phyloP scores from a whole-genome alignment of 92 coral and sea anemone species.

The Desmophyllum pertusum region DNA sequence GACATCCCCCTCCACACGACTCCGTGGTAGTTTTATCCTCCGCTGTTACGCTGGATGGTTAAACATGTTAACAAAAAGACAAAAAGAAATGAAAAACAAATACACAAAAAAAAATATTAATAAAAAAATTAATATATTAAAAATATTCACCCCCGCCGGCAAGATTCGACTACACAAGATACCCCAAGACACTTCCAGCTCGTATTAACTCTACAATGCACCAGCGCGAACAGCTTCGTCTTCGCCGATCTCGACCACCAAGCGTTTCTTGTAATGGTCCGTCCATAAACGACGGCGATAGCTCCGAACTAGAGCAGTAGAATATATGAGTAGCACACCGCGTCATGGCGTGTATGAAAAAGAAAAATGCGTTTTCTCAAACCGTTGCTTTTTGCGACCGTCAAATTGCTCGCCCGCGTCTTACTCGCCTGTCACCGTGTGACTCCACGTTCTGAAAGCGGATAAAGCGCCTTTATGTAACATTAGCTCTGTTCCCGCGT shows the following conservation, averaged over 20 bases:
- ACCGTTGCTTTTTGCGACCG: neutral
- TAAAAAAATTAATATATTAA: too few relatives aligned
- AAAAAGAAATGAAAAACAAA: too few relatives aligned
- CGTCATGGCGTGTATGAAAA: neutral
- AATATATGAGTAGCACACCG: neutral
- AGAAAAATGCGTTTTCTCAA: neutral
- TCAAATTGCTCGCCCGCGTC: too few relatives aligned
- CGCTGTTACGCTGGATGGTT: conserved; percentile 57
- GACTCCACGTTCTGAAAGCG: too few relatives aligned
- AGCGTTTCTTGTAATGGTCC: conserved; percentile 22
- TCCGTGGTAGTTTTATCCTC: conserved; percentile 2
- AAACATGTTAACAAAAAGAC: too few relatives aligned
- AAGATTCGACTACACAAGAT: conserved; percentile 57
- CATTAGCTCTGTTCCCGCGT: too few relatives aligned
- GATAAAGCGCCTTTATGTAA: too few relatives aligned
- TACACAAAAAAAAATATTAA: too few relatives aligned
- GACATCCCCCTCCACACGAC: conserved; percentile 69
- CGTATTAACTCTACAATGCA: conserved; percentile 64
- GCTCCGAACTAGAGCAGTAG: neutral
- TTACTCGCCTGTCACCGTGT: too few relatives aligned
- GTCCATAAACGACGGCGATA: conserved; percentile 4
- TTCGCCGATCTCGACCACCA: conserved; percentile 61
- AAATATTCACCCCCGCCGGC: conserved; percentile 85
- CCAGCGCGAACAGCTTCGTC: conserved; percentile 60
- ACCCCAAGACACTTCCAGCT: conserved; percentile 75